Evolutionary conservation across 2,113 vertebrate genomes (phyloP).

Genomic region (Cryptotis parvus): DNA sequence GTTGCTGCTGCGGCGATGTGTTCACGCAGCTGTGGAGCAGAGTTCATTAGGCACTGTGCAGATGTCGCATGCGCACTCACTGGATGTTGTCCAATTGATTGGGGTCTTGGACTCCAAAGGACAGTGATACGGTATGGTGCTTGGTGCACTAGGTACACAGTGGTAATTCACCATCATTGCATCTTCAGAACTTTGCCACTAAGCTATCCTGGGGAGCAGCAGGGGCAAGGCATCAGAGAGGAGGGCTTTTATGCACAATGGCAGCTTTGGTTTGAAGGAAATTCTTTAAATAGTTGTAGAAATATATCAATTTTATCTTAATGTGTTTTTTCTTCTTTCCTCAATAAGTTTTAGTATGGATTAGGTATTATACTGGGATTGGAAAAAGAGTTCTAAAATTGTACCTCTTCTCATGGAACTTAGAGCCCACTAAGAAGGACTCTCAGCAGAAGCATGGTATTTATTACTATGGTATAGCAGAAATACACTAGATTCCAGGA

Average conservation of each 20-base stretch:
- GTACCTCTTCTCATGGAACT: not conserved
- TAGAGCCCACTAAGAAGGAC: not conserved
- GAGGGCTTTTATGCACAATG: not conserved
- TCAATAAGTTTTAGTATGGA: constrained; percentile 5
- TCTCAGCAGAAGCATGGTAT: not conserved
- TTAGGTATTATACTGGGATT: not conserved
- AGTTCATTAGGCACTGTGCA: too few relatives aligned
- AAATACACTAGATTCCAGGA: not conserved
- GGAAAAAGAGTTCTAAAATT: not conserved
- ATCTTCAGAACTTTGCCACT: too few relatives aligned
- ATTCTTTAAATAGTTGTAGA: not conserved
- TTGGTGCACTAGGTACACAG: too few relatives aligned
- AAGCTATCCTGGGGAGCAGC: too few relatives aligned
- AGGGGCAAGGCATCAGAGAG: too few relatives aligned
- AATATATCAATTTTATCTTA: not conserved
- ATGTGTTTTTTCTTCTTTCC: constrained; percentile 9
- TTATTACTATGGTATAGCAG: not conserved
- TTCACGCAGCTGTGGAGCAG: too few relatives aligned
- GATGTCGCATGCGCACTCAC: too few relatives aligned
- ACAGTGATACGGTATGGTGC: too few relatives aligned
- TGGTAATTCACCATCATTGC: too few relatives aligned
- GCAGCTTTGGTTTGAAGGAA: constrained; percentile 37
- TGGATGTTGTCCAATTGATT: too few relatives aligned
- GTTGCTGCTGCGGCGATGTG: too few relatives aligned
- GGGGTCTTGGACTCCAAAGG: too few relatives aligned